Conservation (phyloP, 2,797 vertebrate genomes). For the Leucoraja ocellata region DNA sequence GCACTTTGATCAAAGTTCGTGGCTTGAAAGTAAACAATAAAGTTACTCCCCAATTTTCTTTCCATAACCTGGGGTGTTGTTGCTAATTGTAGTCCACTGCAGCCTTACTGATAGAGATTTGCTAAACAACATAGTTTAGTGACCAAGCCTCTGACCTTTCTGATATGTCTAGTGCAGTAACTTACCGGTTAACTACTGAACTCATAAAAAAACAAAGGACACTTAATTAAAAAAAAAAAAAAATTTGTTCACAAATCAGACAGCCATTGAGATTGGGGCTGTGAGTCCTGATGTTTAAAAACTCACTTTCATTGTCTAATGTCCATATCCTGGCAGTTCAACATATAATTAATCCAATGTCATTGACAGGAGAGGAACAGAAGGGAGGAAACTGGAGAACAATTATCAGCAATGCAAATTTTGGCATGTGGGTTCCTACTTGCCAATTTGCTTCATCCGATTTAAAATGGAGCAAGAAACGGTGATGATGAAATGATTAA, state of each 20-base stretch:
- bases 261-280: neutral
- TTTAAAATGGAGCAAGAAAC: neutral
- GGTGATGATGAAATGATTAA: neutral
- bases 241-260: neutral
- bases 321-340: neutral
- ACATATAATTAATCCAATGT: neutral
- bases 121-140: neutral
- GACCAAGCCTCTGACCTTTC: neutral
- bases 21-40: neutral
- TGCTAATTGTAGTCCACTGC: neutral
- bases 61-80: neutral
- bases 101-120: neutral
- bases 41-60: neutral
- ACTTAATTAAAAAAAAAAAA: too few species aligned
- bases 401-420: neutral
- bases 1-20: neutral
- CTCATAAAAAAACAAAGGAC: neutral
- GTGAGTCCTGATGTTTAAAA: neutral
- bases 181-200: neutral
- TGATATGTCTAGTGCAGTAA: neutral
- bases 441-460: conserved; percentile 8
- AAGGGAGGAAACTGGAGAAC: neutral
- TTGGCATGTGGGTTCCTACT: neutral
- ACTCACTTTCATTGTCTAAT: neutral
- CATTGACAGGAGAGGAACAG: neutral